phyloP scores from a whole-genome alignment of 2,888 invertebrate species.

The Acrocera orbiculus region DNA sequence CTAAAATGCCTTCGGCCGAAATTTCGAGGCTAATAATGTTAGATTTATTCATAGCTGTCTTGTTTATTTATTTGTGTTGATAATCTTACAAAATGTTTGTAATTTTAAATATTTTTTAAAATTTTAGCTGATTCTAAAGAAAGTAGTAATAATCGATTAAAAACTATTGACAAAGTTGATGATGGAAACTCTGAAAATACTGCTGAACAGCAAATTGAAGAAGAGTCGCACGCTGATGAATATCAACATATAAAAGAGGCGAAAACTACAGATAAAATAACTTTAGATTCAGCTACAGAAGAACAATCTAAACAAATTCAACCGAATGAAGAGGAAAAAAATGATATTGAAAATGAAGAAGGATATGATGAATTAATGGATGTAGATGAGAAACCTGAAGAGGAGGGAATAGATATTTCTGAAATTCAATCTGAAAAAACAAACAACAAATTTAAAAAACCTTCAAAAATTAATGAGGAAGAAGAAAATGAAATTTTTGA shows the following conservation, averaged over 20 bases:
- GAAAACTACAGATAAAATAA: slow-evolving; percentile 52
- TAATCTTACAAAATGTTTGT: too few relatives aligned
- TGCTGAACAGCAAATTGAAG: slow-evolving; percentile 32
- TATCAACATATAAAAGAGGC: slow-evolving; percentile 75
- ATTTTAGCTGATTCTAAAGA: slow-evolving; percentile 27
- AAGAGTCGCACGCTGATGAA: slow-evolving; percentile 38
- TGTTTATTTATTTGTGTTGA: too few relatives aligned
- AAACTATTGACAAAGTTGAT: slow-evolving; percentile 34
- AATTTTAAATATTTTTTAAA: too few relatives aligned
- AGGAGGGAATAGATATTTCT: slow-evolving; percentile 24
- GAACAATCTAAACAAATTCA: slow-evolving; percentile 52
- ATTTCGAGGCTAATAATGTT: too few relatives aligned
- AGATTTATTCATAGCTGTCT: too few relatives aligned
- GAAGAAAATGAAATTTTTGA: slow-evolving; percentile 34
- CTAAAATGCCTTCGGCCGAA: too few relatives aligned
- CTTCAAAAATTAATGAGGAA: slow-evolving; percentile 24
- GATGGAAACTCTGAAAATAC: slow-evolving; percentile 28
- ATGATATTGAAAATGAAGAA: slow-evolving; percentile 37
- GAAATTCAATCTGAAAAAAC: slow-evolving; percentile 33
- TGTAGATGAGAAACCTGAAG: slow-evolving; percentile 34
- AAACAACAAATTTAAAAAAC: slow-evolving; percentile 26
- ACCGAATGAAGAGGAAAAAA: slow-evolving; percentile 40
- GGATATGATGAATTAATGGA: slow-evolving; percentile 31
- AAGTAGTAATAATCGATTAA: slow-evolving; percentile 29
- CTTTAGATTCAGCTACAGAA: slow-evolving; percentile 58